Conservation (phyloP, 2,113 vertebrate species). For the Mobula birostris region DNA sequence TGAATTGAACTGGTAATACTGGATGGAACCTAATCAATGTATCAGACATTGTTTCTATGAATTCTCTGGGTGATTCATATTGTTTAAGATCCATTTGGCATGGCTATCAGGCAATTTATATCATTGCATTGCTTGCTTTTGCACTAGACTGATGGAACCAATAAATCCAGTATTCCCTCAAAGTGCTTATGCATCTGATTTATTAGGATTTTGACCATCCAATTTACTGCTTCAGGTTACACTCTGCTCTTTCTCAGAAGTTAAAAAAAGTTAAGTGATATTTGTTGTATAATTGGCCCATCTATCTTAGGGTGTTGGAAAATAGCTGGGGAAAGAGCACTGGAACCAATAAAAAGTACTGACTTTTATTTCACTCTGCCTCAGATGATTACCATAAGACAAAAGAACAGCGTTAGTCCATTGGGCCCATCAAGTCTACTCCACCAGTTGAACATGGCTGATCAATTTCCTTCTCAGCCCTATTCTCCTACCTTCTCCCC, state of each 20-base stretch:
- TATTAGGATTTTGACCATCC: neutral
- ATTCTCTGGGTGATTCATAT: neutral
- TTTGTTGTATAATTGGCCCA: slow-evolving; percentile 5
- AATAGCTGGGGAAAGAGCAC: neutral
- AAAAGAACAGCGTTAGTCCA: no score
- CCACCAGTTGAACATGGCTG: no score
- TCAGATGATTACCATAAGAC: neutral
- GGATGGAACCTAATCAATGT: neutral
- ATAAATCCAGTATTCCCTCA: neutral
- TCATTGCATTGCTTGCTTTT: neutral
- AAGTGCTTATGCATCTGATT: neutral
- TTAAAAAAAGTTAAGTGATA: neutral
- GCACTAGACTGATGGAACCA: neutral
- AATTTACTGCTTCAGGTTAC: slow-evolving; percentile 3
- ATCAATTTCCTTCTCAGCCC: no score
- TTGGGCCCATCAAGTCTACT: no score
- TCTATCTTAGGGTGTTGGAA: neutral
- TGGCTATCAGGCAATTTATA: neutral
- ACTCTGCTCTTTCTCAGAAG: neutral
- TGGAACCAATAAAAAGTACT: neutral
- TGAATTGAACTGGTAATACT: neutral
- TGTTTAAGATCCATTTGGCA: neutral
- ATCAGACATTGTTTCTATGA: neutral
- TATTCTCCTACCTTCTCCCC: no score
- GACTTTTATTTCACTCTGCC: neutral